Evolutionary conservation across 2,888 invertebrate genomes (phyloP).

Genomic region (Lottia gigantea): DNA sequence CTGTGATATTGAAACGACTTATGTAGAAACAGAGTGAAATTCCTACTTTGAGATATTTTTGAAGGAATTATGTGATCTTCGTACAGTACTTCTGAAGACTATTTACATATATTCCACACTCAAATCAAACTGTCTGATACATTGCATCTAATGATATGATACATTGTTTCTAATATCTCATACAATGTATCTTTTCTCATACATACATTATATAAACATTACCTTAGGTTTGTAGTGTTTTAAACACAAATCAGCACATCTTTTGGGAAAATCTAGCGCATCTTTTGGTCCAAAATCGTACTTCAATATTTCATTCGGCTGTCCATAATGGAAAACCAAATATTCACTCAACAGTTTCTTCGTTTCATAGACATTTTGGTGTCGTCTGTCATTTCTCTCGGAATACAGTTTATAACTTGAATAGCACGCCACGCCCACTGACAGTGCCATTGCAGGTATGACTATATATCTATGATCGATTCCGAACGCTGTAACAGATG

Average conservation of each 20-base stretch:
- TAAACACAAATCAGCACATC: slow-evolving; percentile 62
- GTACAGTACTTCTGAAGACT: too few species aligned
- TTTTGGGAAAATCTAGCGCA: slow-evolving; percentile 59
- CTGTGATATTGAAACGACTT: too few species aligned
- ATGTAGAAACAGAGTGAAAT: too few species aligned
- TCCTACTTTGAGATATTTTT: too few species aligned
- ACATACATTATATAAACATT: background rate
- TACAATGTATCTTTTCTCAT: too few species aligned
- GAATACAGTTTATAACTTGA: slow-evolving; percentile 42
- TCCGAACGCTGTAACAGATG: slow-evolving; percentile 34
- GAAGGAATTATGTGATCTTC: too few species aligned
- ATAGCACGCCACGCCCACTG: slow-evolving; percentile 48
- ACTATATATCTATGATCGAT: slow-evolving; percentile 51
- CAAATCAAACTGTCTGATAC: too few species aligned
- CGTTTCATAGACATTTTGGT: slow-evolving; percentile 59
- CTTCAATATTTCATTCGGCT: slow-evolving; percentile 47
- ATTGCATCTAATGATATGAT: too few species aligned
- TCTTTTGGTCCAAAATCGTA: slow-evolving; percentile 60
- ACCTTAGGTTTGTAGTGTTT: slow-evolving; percentile 51
- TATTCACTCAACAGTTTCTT: slow-evolving; percentile 60
- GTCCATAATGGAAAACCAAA: slow-evolving; percentile 62
- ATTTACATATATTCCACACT: too few species aligned
- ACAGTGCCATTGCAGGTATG: slow-evolving; percentile 41
- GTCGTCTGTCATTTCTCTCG: slow-evolving; percentile 28
- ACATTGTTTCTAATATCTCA: too few species aligned